Evolutionary conservation across 2,888 invertebrate genomes (phyloP).

Genomic region (Ennomos erosarius): DNA sequence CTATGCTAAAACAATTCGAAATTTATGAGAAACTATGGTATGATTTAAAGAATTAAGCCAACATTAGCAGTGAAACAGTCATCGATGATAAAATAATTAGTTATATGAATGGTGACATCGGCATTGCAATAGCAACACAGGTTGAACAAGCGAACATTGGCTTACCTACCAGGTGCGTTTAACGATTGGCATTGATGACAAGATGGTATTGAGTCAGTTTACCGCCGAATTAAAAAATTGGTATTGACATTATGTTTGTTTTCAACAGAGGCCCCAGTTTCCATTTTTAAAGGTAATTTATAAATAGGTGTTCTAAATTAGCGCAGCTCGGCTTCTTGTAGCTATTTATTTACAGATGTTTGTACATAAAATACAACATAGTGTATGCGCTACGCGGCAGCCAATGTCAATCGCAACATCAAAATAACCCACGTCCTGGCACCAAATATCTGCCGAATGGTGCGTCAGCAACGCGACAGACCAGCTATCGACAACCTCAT

Average conservation of each 20-base stretch:
- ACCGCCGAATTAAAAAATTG: slow-evolving; percentile 21
- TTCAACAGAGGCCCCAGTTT: slow-evolving; percentile 81
- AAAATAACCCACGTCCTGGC: slow-evolving; percentile 70
- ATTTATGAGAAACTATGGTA: neutral
- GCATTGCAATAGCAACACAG: slow-evolving; percentile 5
- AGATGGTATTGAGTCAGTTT: slow-evolving; percentile 3
- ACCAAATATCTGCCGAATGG: slow-evolving; percentile 55
- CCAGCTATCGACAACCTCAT: slow-evolving; percentile 41
- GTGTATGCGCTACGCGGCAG: slow-evolving; percentile 69
- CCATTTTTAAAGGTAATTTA: slow-evolving; percentile 83
- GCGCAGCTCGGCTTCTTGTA: slow-evolving; percentile 67
- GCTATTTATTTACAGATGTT: slow-evolving; percentile 63
- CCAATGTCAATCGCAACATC: slow-evolving; percentile 60
- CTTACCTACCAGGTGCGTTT: neutral
- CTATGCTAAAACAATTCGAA: too few relatives aligned
- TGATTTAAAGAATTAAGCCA: slow-evolving; percentile 26
- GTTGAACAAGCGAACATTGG: neutral
- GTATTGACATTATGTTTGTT: slow-evolving; percentile 65
- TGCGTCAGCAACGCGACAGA: slow-evolving; percentile 55
- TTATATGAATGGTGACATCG: slow-evolving; percentile 3
- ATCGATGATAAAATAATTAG: slow-evolving; percentile 7
- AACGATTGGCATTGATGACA: slow-evolving; percentile 5
- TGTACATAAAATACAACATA: slow-evolving; percentile 55
- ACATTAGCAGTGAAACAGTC: slow-evolving; percentile 8
- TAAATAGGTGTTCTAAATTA: slow-evolving; percentile 61